phyloP scores from a whole-genome alignment of 2,113 vertebrate species.

The Ciconia maguari region DNA sequence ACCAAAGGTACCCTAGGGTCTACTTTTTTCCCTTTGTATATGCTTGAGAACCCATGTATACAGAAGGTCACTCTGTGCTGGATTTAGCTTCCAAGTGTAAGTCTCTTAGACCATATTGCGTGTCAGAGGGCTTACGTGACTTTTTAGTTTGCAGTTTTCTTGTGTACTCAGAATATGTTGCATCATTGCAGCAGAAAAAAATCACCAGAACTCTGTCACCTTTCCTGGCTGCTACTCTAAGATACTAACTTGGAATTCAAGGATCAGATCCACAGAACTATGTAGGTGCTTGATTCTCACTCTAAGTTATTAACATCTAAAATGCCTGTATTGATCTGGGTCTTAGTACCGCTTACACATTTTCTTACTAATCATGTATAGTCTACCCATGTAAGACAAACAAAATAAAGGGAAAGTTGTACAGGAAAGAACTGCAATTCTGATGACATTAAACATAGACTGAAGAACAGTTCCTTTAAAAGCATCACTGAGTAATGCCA shows the following conservation, averaged over 20 bases:
- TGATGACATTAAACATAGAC: not conserved
- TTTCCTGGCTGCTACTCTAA: not conserved
- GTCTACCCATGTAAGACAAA: not conserved
- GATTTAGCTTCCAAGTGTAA: not conserved
- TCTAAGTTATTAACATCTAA: not conserved
- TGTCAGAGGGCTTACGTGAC: not conserved
- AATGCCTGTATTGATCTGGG: not conserved
- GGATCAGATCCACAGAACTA: not conserved
- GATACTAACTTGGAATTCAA: not conserved
- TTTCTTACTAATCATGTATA: not conserved
- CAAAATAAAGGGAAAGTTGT: not conserved
- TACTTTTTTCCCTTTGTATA: not conserved
- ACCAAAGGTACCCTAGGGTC: not conserved
- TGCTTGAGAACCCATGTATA: not conserved
- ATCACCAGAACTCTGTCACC: not conserved
- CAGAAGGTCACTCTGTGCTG: not conserved
- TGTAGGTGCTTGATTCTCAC: not conserved
- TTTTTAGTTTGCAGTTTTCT: not conserved
- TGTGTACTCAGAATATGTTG: not conserved
- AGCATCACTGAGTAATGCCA: not conserved
- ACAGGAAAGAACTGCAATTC: not conserved
- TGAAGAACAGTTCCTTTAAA: not conserved
- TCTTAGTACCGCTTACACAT: not conserved
- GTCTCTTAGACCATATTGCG: not conserved
- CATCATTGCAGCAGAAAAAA: not conserved